Percentiles rank a stretch among this genome's conserved stretches.
These are phyloP conservation scores for Phalloptychus januarius DNA, from an alignment of 2,797 vertebrate genomes.

Conservation along the genomic window DNA sequence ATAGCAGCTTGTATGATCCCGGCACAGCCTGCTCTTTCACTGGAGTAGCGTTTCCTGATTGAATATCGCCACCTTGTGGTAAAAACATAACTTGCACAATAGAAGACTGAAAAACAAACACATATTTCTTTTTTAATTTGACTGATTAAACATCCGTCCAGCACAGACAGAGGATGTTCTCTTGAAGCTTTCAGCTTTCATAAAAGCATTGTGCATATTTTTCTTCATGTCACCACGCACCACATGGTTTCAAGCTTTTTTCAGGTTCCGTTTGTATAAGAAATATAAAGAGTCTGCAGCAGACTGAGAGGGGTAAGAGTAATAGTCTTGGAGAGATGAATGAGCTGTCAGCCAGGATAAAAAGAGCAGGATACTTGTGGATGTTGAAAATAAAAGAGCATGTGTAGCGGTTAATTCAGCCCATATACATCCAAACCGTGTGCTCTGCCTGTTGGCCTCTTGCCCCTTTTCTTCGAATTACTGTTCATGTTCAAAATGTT, in stretches of 20 bases:
- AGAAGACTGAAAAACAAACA: not conserved
- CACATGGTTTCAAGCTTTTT: not conserved
- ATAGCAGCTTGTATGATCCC: conserved; percentile 22
- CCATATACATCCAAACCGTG: conserved; percentile 41
- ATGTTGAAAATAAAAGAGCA: conserved; percentile 53
- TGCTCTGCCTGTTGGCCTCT: conserved; percentile 16
- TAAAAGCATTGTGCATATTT: not conserved
- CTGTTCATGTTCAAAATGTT: conserved; percentile 13
- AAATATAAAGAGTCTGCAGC: conserved; percentile 22
- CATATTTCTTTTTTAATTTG: not conserved
- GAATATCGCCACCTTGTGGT: conserved; percentile 81
- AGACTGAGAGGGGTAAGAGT: conserved; percentile 26
- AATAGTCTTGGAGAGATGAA: conserved; percentile 54
- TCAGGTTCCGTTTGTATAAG: conserved; percentile 10
- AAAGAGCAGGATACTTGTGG: conserved; percentile 39
- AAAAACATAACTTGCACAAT: conserved; percentile 46
- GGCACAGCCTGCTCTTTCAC: not conserved
- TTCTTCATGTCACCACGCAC: conserved; percentile 11
- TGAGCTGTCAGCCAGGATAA: conserved; percentile 57
- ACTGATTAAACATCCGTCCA: not conserved
- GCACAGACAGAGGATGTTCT: not conserved
- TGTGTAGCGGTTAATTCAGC: conserved; percentile 43
- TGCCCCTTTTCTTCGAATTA: conserved; percentile 6
- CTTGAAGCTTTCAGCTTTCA: conserved; percentile 21
- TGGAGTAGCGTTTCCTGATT: conserved; percentile 54